Conservation (phyloP, 2,797 vertebrate genomes). For the Silurus lanzhouensis region DNA sequence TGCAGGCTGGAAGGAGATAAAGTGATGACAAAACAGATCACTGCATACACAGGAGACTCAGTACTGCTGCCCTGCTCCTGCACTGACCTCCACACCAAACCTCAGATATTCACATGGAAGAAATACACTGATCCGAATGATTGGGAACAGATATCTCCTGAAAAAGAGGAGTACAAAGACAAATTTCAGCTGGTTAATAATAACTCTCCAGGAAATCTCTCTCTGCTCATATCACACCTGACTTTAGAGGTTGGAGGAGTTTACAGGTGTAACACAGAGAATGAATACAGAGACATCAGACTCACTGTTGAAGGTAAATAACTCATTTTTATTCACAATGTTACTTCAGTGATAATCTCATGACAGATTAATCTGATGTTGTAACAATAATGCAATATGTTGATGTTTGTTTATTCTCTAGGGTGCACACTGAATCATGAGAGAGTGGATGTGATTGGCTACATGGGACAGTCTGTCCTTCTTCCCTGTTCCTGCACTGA, state of each 20-base stretch:
- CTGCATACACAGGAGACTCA: background rate
- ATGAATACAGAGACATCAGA: background rate
- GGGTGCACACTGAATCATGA: too few relatives aligned
- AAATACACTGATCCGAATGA: too few relatives aligned
- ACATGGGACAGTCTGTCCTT: too few relatives aligned
- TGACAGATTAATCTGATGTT: background rate
- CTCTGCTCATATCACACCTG: too few relatives aligned
- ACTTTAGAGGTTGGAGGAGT: background rate
- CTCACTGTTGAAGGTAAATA: slow-evolving; percentile 26
- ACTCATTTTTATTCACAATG: background rate
- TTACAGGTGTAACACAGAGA: background rate
- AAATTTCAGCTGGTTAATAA: too few relatives aligned
- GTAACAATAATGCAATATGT: background rate
- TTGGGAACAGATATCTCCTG: background rate
- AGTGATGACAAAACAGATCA: background rate
- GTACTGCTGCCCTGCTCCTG: slow-evolving; percentile 29
- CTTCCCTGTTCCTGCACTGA: too few relatives aligned
- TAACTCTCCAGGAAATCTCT: too few relatives aligned
- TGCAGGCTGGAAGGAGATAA: background rate
- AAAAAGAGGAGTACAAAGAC: background rate
- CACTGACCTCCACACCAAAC: background rate
- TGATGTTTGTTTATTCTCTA: too few relatives aligned
- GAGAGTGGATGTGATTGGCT: too few relatives aligned
- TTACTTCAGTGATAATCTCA: too few relatives aligned
- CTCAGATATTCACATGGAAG: background rate